phyloP scores from a whole-genome alignment of 2,888 invertebrate genomes.

The Agrochola circellaris region DNA sequence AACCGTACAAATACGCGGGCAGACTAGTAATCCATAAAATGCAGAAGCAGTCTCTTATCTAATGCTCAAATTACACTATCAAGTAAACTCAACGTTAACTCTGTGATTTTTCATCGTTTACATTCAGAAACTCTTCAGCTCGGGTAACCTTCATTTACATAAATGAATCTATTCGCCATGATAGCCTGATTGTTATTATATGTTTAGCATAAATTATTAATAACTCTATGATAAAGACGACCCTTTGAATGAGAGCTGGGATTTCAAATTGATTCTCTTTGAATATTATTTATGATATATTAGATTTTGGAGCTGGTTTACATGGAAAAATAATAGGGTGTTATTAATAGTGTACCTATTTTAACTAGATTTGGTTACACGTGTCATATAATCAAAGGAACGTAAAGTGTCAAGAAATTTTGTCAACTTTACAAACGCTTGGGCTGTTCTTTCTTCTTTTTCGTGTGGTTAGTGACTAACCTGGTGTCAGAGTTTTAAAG shows the following conservation, averaged over 20 bases:
- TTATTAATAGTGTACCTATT: neutral
- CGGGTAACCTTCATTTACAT: slow-evolving; percentile 49
- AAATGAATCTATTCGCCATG: slow-evolving; percentile 51
- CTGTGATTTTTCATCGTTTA: slow-evolving; percentile 54
- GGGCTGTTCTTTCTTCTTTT: no score
- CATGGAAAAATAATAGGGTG: neutral
- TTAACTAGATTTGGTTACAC: neutral
- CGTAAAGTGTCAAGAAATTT: neutral
- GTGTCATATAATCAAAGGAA: neutral
- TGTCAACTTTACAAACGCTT: no score
- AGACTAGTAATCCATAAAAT: slow-evolving; percentile 12
- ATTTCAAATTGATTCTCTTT: slow-evolving; percentile 47
- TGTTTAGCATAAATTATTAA: slow-evolving; percentile 66
- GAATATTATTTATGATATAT: slow-evolving; percentile 41
- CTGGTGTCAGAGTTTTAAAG: no score
- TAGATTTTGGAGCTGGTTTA: slow-evolving; percentile 11
- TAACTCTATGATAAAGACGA: slow-evolving; percentile 49
- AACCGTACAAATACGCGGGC: no score
- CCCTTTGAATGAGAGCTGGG: slow-evolving; percentile 35
- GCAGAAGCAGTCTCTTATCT: slow-evolving; percentile 13
- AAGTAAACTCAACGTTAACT: slow-evolving; percentile 11
- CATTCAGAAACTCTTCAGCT: slow-evolving; percentile 31
- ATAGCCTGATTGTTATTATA: slow-evolving; percentile 60
- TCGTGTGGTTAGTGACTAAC: no score
- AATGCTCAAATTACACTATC: slow-evolving; percentile 31